These are phyloP conservation scores for Ectemnius cavifrons DNA, from an alignment of 2,888 invertebrate genomes.

Conservation along the genomic window DNA sequence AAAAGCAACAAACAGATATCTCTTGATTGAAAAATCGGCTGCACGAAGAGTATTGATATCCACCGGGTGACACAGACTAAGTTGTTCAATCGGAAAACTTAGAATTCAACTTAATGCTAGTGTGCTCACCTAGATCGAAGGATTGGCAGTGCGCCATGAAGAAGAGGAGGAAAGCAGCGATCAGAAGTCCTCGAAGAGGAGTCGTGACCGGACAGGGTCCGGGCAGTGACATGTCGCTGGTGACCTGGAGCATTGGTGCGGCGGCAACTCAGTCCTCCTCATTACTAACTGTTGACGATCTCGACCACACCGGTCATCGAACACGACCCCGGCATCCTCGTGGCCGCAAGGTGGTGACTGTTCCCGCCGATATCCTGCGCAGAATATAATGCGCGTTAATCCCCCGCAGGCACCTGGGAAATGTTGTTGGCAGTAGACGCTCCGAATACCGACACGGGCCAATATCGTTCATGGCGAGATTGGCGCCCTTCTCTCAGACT, in stretches of 20 bases:
- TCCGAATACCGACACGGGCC: background rate
- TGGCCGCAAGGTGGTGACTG: constrained; percentile 56
- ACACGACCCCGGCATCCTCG: constrained; percentile 62
- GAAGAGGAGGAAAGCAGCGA: constrained; percentile 65
- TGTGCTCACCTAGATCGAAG: constrained; percentile 70
- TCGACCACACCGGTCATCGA: constrained; percentile 60
- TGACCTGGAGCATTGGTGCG: constrained; percentile 66
- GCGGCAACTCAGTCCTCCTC: constrained; percentile 71
- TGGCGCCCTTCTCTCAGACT: background rate
- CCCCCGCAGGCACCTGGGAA: constrained; percentile 35
- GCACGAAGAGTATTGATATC: too few species aligned
- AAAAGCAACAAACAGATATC: too few species aligned
- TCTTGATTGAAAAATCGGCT: too few species aligned
- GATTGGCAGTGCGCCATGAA: constrained; percentile 62
- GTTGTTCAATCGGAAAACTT: too few species aligned
- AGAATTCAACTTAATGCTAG: too few species aligned
- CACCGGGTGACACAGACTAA: too few species aligned
- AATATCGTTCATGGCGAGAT: constrained; percentile 7
- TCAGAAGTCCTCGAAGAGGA: constrained; percentile 67
- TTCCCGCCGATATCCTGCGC: constrained; percentile 56
- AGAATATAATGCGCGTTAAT: constrained; percentile 56
- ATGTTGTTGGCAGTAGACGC: constrained; percentile 21
- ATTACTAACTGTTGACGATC: constrained; percentile 66
- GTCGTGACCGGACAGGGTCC: constrained; percentile 60
- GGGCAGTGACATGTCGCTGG: constrained; percentile 73